Evolutionary conservation across 2,888 invertebrate species (phyloP).

Genomic region (Tipula vernalis): DNA sequence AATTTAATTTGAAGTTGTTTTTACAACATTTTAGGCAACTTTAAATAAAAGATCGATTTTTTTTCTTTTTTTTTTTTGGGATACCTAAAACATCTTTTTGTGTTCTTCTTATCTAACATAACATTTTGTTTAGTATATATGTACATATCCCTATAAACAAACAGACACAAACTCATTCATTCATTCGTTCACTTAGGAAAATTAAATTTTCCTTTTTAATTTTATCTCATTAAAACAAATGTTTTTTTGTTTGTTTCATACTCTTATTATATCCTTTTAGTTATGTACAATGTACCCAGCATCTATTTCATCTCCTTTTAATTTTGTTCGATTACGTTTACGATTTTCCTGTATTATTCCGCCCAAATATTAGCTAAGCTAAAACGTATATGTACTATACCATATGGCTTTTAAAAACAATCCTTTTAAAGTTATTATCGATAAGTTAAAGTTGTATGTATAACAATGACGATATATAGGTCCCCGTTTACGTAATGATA

Average conservation of each 20-base stretch:
- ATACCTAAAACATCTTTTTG: not conserved
- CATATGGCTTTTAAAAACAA: not conserved
- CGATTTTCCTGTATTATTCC: not conserved
- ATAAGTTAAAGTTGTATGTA: not conserved
- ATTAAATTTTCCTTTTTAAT: not conserved
- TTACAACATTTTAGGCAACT: no score
- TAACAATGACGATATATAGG: not conserved
- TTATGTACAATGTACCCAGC: not conserved
- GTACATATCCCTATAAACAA: not conserved
- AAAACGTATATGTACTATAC: not conserved
- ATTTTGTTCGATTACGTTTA: not conserved
- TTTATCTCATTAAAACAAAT: not conserved
- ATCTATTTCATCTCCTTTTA: not conserved
- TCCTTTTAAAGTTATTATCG: not conserved
- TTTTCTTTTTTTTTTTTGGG: not conserved
- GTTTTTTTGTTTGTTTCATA: not conserved
- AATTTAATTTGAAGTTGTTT: not conserved
- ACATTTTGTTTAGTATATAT: not conserved
- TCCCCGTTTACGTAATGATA: not conserved
- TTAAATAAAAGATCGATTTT: not conserved
- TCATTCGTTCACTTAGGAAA: not conserved
- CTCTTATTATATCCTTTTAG: not conserved
- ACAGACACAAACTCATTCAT: not conserved
- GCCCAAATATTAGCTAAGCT: not conserved
- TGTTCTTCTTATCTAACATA: not conserved